Evolutionary conservation across 1,140 invertebrate genomes (phyloP).

Genomic region (Lordiphosa collinella): DNA sequence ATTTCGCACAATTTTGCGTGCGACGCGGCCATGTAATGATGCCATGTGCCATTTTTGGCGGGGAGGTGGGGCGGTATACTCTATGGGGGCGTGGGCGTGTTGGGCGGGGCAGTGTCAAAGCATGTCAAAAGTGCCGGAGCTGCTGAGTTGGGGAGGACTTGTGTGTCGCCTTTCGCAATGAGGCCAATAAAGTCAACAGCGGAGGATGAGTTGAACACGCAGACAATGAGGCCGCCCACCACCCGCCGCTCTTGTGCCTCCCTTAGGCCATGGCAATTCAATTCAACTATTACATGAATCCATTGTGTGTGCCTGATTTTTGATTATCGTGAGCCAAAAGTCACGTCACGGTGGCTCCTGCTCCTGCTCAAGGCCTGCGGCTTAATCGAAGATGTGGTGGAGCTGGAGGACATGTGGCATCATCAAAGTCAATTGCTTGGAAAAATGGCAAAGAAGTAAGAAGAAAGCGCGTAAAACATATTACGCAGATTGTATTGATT

Average conservation of each 20-base stretch:
- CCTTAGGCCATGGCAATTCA: conserved; percentile 54
- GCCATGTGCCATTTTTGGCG: conserved; percentile 40
- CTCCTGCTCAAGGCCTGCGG: conserved; percentile 30
- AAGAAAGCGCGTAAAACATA: conserved; percentile 66
- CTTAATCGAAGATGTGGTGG: conserved; percentile 47
- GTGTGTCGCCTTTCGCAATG: conserved; percentile 49
- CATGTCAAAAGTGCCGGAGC: conserved; percentile 54
- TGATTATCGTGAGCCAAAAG: conserved; percentile 59
- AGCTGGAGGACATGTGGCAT: conserved; percentile 39
- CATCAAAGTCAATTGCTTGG: conserved; percentile 79
- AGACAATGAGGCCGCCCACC: conserved; percentile 6
- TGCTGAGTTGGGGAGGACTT: conserved; percentile 17
- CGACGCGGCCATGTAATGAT: conserved; percentile 74
- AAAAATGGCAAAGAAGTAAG: conserved; percentile 64
- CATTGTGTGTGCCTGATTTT: conserved; percentile 58
- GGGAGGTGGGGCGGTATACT: not conserved
- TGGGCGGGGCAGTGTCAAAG: conserved; percentile 59
- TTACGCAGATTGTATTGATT: conserved; percentile 76
- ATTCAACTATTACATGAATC: conserved; percentile 69
- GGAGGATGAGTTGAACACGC: not conserved
- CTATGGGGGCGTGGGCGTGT: not conserved
- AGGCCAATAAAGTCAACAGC: conserved; percentile 70
- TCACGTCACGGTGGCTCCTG: conserved; percentile 54
- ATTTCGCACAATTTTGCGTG: conserved; percentile 78
- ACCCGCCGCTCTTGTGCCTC: not conserved